Percentiles rank a stretch among this genome's conserved stretches.
These are phyloP conservation scores for Mus spretus DNA, from an alignment of 2,797 vertebrate species.

Conservation along the genomic window DNA sequence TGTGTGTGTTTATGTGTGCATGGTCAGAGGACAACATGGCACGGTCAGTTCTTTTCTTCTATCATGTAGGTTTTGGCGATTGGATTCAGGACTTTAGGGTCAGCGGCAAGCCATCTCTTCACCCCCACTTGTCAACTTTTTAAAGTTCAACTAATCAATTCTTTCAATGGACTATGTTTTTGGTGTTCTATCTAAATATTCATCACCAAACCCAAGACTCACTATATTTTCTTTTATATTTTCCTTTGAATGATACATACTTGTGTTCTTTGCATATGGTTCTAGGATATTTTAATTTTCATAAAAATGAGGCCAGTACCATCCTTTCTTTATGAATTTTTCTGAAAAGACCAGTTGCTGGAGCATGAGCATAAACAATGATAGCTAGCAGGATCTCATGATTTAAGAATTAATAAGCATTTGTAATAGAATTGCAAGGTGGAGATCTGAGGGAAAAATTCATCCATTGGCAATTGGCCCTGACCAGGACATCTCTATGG, in stretches of 20 bases:
- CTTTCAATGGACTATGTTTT: not conserved
- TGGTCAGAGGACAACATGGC: not conserved
- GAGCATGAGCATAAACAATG: not conserved
- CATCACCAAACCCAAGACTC: not conserved
- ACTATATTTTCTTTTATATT: constrained; percentile 10
- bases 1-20: not conserved
- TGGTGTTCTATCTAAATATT: not conserved
- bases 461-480: not conserved
- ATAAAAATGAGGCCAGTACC: not conserved
- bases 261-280: not conserved
- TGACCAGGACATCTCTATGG: not conserved
- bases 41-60: not conserved
- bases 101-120: not conserved
- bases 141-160: not conserved
- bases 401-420: constrained; percentile 3
- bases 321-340: not conserved
- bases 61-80: not conserved
- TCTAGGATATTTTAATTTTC: constrained; percentile 10
- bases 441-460: not conserved
- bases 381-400: not conserved
- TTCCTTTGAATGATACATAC: constrained; percentile 24
- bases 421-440: not conserved
- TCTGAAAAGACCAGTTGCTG: not conserved
- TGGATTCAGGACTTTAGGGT: not conserved
- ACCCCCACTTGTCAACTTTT: not conserved